Percentiles rank a stretch among this genome's conserved stretches.
phyloP scores from a whole-genome alignment of 2,888 invertebrate species.

The Pristionchus fissidentatus region DNA sequence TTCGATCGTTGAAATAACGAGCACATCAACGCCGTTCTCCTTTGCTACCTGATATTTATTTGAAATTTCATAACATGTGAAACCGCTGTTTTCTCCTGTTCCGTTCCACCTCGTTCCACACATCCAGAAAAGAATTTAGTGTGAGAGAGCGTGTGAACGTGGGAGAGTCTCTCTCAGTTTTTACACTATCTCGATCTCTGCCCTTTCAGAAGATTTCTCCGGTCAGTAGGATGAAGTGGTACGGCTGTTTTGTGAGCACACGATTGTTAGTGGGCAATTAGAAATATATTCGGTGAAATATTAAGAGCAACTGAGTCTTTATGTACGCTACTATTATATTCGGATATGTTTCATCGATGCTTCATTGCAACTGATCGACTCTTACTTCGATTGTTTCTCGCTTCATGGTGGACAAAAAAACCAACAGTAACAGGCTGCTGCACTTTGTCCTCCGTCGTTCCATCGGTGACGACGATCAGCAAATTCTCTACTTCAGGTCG shows the following conservation, averaged over 20 bases:
- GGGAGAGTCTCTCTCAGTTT: background rate
- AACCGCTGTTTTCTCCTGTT: too few relatives aligned
- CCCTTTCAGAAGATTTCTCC: too few relatives aligned
- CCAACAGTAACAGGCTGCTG: slow-evolving; percentile 56
- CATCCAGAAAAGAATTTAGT: too few relatives aligned
- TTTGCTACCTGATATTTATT: slow-evolving; percentile 59
- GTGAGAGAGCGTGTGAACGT: too few relatives aligned
- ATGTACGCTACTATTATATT: background rate
- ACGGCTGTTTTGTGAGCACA: too few relatives aligned
- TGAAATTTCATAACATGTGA: too few relatives aligned
- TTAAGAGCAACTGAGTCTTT: background rate
- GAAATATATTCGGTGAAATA: background rate
- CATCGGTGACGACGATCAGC: slow-evolving; percentile 68
- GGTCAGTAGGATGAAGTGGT: too few relatives aligned
- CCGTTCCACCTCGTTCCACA: too few relatives aligned
- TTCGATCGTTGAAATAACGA: slow-evolving; percentile 68
- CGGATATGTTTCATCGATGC: background rate
- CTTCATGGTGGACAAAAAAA: background rate
- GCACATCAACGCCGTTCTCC: slow-evolving; percentile 62
- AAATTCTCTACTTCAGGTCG: slow-evolving; percentile 68
- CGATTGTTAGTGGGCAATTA: too few relatives aligned
- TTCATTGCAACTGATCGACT: background rate
- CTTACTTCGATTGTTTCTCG: background rate
- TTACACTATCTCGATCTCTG: slow-evolving; percentile 1
- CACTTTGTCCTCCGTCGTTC: slow-evolving; percentile 59